Evolutionary conservation across 2,113 vertebrate genomes (phyloP), one percentile per base, ranked within the genome.

Genomic region (Poecile atricapillus): DNA sequence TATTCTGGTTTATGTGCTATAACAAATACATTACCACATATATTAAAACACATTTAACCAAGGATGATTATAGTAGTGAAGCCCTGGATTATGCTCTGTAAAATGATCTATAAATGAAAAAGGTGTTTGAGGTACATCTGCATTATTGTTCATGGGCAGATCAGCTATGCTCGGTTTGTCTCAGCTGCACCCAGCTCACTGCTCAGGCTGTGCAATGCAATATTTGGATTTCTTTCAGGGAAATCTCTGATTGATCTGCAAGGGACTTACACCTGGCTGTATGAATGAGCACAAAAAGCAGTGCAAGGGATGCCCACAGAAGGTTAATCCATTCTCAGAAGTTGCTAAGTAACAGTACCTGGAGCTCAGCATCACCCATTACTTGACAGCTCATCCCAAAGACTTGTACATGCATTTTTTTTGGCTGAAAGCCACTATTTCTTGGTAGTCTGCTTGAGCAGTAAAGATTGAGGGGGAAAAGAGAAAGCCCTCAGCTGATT

Each of bases 341-440:
- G 90, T 94, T 92, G 95, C 95, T 94, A 94, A 95, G 92, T 96
- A 94, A 94, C 90, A 65, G 73, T 43, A 90, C 77, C 60, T 68
- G 43, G 67, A 73, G 64, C 76, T 90, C 73, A 84, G 73, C 86
- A 92, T 95, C 90, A 60, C 86, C 88, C 87, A 93, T 87, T 94
- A 76, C 83, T 78, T 0, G 3, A 92, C 86, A 93, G 83, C 69
- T 96, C 80, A 90, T 84, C 88, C 69, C 67, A 50, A 89, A 94
- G 83, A 55, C 49, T 91, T 79, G 90, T 75, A 74, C 68, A 68
- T 65, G 60, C 46, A 28, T 10, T 64, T 95, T 88, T 87, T 68
- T 58, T 92, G 69, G 76, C 62, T 73, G 56, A 89, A 79, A n/a
- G 33, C 58, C 53, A 35, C 49, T 53, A 47, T 75, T 94, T 92